phyloP scores from a whole-genome alignment of 2,888 invertebrate species.

The Kuschelorhynchus macadamiae region DNA sequence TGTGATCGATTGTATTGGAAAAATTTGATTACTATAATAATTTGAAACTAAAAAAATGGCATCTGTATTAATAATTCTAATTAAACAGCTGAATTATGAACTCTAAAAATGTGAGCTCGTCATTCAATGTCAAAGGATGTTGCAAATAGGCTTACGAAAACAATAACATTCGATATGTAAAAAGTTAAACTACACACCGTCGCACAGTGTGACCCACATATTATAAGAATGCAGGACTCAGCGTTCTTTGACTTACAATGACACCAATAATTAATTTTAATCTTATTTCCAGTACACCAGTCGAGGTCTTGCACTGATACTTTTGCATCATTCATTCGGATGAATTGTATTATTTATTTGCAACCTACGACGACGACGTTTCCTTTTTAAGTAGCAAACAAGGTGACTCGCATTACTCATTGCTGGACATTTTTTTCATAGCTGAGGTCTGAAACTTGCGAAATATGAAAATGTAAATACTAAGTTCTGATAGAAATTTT shows the following conservation, averaged over 20 bases:
- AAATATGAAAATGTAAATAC: too few relatives aligned
- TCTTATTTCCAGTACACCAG: conserved; percentile 40
- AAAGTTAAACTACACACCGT: conserved; percentile 48
- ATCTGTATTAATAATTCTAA: too few relatives aligned
- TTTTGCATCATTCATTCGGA: conserved; percentile 19
- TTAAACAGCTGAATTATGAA: neutral
- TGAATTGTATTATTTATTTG: conserved; percentile 28
- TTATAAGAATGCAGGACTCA: conserved; percentile 44
- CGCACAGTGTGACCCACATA: conserved; percentile 54
- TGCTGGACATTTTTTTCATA: too few relatives aligned
- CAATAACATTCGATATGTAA: conserved; percentile 46
- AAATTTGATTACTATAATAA: too few relatives aligned
- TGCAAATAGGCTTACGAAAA: conserved; percentile 56
- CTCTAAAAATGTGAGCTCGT: conserved; percentile 39
- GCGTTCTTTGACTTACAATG: conserved; percentile 42
- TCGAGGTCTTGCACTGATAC: conserved; percentile 33
- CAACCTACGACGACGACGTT: conserved; percentile 9
- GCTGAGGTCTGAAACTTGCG: too few relatives aligned
- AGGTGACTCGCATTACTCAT: too few relatives aligned
- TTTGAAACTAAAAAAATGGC: too few relatives aligned
- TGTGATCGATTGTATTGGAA: too few relatives aligned
- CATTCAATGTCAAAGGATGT: conserved; percentile 56
- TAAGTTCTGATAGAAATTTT: too few relatives aligned
- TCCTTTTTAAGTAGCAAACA: neutral
- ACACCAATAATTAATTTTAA: conserved; percentile 44